Evolutionary conservation across 1,140 invertebrate genomes (phyloP).

Genomic region (Megathymus violae): DNA sequence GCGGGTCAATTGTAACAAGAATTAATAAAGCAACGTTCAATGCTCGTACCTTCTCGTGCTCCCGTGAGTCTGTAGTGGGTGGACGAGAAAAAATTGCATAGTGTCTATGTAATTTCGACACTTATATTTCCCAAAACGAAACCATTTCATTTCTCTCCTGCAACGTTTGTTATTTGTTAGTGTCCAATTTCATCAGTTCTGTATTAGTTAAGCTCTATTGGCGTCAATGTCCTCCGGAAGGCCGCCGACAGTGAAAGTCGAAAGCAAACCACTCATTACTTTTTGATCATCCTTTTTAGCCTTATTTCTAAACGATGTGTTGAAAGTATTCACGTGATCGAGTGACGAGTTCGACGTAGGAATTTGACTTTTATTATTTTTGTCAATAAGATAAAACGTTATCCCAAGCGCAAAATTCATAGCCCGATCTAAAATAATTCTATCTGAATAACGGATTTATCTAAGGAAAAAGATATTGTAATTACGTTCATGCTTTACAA

Average conservation of each 20-base stretch:
- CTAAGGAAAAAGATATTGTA: no score
- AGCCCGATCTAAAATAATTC: no score
- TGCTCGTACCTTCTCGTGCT: no score
- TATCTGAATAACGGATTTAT: no score
- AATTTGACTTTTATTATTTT: no score
- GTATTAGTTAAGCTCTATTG: constrained; percentile 36
- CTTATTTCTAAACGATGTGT: constrained; percentile 39
- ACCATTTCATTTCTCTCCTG: no score
- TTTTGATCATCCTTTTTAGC: constrained; percentile 43
- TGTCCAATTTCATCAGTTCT: constrained; percentile 6
- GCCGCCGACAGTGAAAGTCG: constrained; percentile 54
- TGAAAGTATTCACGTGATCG: constrained; percentile 5
- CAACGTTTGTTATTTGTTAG: neutral
- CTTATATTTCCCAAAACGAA: neutral
- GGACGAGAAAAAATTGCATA: neutral
- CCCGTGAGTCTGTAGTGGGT: no score
- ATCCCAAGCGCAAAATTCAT: no score
- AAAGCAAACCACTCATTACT: constrained; percentile 48
- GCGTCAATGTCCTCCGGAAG: constrained; percentile 52
- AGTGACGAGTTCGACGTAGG: no score
- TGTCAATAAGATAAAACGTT: no score
- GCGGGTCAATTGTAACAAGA: neutral
- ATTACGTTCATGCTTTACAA: no score
- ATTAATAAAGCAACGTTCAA: no score
- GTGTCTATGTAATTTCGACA: neutral